Base-by-base conservation (phyloP, 2,113 vertebrate species). In the Puma concolor region DNA sequence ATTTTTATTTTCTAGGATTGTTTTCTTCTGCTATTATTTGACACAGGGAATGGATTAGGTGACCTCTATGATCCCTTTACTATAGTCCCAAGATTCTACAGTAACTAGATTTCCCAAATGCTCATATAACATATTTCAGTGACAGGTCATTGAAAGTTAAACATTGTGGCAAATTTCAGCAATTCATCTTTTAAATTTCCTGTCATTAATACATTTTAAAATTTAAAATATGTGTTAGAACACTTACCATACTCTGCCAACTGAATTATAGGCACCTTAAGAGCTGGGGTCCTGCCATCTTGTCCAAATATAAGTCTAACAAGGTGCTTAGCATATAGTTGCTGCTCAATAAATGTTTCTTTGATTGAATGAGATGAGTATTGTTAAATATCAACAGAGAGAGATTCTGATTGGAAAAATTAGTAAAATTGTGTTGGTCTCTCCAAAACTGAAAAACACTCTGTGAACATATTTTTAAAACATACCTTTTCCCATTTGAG, bases 1-100 rank as follows among this genome's bases (percentile, higher is more conserved):
- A 38, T 52, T 87, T 96, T 95, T 94, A 54, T 60, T 93, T 94
- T 76, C 76, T 81, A 84, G 41, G 17, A 74, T 31, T 91, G 7
- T 80, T 88, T 82, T 77, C 52, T 85, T 89, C n/a, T 90, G 29
- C 36, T 77, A 71, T 2, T 15, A 25, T 92, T 69, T 91, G 41
- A 88, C 33, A 52, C 21, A 67, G 5, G 14, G 27, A 54, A 69
- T 85, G 63, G 12, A 57, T n/a, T 27, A 54, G 21, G 52, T 79
- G 15, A 16, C 11, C 33, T 85, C 29, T 81, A 44, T 14, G 31
- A 92, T 54, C 60, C n/a, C 81, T 92, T 83, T 48, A 79, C 6
- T 57, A 14, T 57, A 63, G 67, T 36, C 16, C 23, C 60, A 69
- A 36, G 1, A 7, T 38, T 93, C 74, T 79, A 52, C 23, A 63